These are phyloP conservation scores for Ctenomys sociabilis DNA, from an alignment of 2,113 vertebrate species.

Conservation along the genomic window DNA sequence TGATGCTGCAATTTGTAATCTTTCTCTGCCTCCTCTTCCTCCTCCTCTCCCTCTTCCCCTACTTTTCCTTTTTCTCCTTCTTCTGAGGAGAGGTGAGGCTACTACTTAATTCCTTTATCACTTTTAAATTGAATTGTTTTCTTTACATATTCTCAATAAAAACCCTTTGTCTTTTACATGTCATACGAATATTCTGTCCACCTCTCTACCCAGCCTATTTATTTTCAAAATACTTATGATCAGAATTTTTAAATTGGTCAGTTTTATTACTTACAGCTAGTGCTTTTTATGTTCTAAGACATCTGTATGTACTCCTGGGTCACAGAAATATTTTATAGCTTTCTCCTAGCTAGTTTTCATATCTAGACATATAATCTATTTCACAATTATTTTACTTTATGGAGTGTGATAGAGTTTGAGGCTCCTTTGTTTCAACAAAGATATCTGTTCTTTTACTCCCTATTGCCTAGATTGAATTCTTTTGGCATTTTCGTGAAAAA, in stretches of 20 bases:
- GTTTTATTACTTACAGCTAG: neutral
- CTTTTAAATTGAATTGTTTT: slow-evolving; percentile 6
- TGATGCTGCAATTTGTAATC: neutral
- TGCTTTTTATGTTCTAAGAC: neutral
- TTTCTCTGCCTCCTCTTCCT: neutral
- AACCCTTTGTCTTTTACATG: neutral
- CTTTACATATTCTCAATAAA: neutral
- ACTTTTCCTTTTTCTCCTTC: neutral
- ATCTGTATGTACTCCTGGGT: neutral
- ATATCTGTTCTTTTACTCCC: neutral
- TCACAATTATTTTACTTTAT: slow-evolving; percentile 18
- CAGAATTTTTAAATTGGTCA: neutral
- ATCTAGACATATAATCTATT: neutral
- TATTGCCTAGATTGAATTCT: neutral
- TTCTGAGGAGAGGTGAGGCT: neutral
- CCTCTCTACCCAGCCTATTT: neutral
- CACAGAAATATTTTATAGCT: slow-evolving; percentile 2
- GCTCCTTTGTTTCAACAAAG: neutral
- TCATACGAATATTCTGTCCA: slow-evolving; percentile 1
- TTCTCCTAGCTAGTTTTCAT: slow-evolving; percentile 35
- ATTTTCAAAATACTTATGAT: slow-evolving; percentile 38
- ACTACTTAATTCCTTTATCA: neutral
- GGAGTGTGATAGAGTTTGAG: neutral
- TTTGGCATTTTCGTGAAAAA: neutral
- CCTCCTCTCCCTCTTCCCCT: neutral